phyloP scores from a whole-genome alignment of 2,797 vertebrate genomes.

The Cyclopterus lumpus region DNA sequence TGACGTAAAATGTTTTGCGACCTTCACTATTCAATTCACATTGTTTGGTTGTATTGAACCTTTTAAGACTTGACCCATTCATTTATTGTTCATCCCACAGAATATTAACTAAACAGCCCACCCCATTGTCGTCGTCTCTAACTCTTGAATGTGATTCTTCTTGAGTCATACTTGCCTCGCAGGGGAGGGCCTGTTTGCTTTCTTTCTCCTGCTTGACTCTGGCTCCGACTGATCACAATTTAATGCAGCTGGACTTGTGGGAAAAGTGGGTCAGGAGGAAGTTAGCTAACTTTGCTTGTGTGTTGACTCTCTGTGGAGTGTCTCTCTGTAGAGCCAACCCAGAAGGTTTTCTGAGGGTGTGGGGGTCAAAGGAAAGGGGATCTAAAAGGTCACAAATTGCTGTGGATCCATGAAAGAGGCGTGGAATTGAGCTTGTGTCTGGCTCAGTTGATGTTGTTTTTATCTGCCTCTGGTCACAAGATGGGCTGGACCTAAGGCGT shows the following conservation, averaged over 20 bases:
- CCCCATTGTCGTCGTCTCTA: background rate
- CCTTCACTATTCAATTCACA: background rate
- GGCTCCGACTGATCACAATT: slow-evolving; percentile 54
- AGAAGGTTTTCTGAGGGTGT: background rate
- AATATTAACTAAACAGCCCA: slow-evolving; percentile 4
- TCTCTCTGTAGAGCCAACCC: slow-evolving; percentile 19
- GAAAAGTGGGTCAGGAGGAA: slow-evolving; percentile 75
- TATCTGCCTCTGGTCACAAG: background rate
- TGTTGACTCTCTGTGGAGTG: slow-evolving; percentile 37
- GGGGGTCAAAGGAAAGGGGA: background rate
- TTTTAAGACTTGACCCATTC: background rate
- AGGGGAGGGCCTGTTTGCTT: slow-evolving; percentile 46
- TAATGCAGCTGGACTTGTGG: slow-evolving; percentile 48
- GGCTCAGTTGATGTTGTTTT: background rate
- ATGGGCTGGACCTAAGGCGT: background rate
- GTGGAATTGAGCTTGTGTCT: slow-evolving; percentile 5
- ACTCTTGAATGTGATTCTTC: slow-evolving; percentile 14
- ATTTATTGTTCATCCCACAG: background rate
- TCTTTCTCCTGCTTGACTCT: slow-evolving; percentile 34
- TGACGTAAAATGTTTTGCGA: background rate
- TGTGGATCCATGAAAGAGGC: background rate
- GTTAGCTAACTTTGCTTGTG: slow-evolving; percentile 46
- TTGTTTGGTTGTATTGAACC: background rate
- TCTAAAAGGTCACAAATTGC: slow-evolving; percentile 19
- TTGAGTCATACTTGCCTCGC: slow-evolving; percentile 48